phyloP scores from a whole-genome alignment of 2,888 invertebrate genomes.

The Gnatocerus cornutus region DNA sequence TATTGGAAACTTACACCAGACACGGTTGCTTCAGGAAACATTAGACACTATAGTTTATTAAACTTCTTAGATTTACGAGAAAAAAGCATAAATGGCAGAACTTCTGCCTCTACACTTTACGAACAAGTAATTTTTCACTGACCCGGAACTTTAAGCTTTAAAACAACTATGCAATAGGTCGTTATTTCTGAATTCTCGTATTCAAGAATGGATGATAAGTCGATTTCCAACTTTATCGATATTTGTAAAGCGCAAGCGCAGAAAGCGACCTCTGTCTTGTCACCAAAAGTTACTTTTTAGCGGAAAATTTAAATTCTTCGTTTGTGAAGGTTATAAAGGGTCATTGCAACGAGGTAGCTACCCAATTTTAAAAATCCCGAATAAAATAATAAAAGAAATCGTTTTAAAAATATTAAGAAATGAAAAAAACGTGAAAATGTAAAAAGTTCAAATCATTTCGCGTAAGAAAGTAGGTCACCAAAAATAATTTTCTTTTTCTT shows the following conservation, averaged over 20 bases:
- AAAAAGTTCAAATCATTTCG: too few relatives aligned
- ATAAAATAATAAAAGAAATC: too few relatives aligned
- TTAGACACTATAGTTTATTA: neutral
- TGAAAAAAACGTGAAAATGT: too few relatives aligned
- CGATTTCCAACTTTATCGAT: neutral
- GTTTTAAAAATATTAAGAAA: too few relatives aligned
- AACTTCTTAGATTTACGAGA: neutral
- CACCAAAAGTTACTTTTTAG: neutral
- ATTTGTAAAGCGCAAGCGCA: neutral
- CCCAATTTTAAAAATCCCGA: too few relatives aligned
- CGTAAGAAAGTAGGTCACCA: too few relatives aligned
- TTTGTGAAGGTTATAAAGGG: conserved; percentile 1
- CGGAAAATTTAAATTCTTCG: neutral
- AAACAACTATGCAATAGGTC: neutral
- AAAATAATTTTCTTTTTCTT: too few relatives aligned
- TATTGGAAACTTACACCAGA: neutral
- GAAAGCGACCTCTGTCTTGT: too few relatives aligned
- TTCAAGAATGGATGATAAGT: neutral
- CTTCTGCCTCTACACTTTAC: neutral
- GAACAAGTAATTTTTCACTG: neutral
- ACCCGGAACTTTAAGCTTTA: neutral
- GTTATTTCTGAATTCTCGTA: neutral
- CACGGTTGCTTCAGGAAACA: neutral
- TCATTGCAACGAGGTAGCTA: conserved; percentile 53
- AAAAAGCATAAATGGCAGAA: neutral